phyloP scores from a whole-genome alignment of 2,113 vertebrate genomes.

The Atrichornis clamosus region DNA sequence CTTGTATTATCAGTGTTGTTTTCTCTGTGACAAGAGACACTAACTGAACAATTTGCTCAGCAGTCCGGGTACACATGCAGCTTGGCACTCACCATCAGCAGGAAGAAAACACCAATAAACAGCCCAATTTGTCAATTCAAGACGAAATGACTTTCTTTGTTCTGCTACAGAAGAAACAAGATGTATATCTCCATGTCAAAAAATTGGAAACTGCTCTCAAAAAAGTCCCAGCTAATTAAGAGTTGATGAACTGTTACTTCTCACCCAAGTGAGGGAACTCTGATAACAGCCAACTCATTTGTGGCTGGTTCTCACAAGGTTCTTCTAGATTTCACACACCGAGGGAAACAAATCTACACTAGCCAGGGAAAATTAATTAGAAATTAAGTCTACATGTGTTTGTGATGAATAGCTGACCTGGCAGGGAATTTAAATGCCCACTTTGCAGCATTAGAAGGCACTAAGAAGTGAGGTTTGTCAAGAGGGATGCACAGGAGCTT shows the following conservation, averaged over 20 bases:
- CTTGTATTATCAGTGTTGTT: neutral
- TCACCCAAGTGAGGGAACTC: neutral
- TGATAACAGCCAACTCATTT: neutral
- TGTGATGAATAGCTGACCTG: neutral
- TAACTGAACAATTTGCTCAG: neutral
- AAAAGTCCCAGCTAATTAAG: conserved; percentile 13
- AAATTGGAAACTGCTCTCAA: neutral
- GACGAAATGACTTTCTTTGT: neutral
- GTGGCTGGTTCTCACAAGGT: neutral
- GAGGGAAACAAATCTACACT: neutral
- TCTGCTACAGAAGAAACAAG: conserved; percentile 18
- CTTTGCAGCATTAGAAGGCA: neutral
- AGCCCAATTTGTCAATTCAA: neutral
- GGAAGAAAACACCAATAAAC: neutral
- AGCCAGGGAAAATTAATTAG: conserved; percentile 18
- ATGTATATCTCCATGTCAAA: neutral
- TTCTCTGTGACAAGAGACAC: neutral
- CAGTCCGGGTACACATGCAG: neutral
- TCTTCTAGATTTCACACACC: neutral
- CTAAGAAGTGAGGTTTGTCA: neutral
- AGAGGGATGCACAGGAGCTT: neutral
- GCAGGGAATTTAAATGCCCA: neutral
- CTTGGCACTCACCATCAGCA: neutral
- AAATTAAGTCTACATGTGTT: neutral
- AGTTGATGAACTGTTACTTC: conserved; percentile 32